Evolutionary conservation across 37 sponge, comb jelly and placozoan species (phyloP).

Genomic region (Agelas oroides): DNA sequence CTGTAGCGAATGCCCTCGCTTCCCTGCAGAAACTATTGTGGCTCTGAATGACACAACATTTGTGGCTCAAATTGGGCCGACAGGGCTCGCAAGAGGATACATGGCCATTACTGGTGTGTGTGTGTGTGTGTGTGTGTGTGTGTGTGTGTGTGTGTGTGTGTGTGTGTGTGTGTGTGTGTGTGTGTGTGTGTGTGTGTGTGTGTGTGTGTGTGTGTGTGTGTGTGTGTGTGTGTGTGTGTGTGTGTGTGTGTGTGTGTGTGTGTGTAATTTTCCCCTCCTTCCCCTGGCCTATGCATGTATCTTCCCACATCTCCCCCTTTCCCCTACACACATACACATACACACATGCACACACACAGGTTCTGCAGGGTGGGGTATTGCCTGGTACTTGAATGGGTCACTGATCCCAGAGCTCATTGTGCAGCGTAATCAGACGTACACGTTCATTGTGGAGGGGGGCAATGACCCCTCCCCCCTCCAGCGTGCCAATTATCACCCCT

Average conservation of each 20-base stretch:
- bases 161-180: too few species aligned
- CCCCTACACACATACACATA: too few species aligned
- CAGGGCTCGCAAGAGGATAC: conserved; percentile 63
- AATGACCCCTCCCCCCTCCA: conserved; percentile 15
- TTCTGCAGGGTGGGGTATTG: conserved; percentile 72
- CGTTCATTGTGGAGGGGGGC: conserved; percentile 74
- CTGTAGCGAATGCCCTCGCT: background rate
- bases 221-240: too few species aligned
- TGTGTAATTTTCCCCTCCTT: too few species aligned
- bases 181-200: too few species aligned
- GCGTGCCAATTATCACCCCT: conserved; percentile 67
- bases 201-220: too few species aligned
- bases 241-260: too few species aligned
- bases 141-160: background rate
- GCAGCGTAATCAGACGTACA: conserved; percentile 66
- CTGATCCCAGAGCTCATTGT: conserved; percentile 71
- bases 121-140: background rate
- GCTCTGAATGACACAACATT: conserved; percentile 13
- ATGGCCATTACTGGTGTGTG: conserved; percentile 64
- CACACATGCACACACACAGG: conserved; percentile 18
- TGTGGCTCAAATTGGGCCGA: conserved; percentile 54
- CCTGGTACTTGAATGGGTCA: conserved; percentile 74
- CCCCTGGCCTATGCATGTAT: too few species aligned
- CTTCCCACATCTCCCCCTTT: too few species aligned
- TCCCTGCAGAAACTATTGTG: background rate